These are phyloP conservation scores for Spisula solida DNA, from an alignment of 2,888 invertebrate species.

Conservation along the genomic window DNA sequence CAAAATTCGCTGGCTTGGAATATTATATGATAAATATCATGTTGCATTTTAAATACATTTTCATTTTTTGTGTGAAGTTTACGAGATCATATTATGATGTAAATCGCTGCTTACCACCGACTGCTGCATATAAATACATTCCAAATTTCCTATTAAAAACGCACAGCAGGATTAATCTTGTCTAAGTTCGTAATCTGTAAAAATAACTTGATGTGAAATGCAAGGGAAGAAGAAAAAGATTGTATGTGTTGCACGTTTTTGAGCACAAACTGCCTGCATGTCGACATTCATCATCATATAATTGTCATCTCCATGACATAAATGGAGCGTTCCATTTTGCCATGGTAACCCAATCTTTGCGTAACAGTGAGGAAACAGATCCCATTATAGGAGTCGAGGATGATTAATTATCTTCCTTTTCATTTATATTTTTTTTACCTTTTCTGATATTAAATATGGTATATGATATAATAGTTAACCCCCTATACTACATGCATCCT, in stretches of 20 bases:
- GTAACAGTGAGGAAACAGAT: background rate
- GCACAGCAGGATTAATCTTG: background rate
- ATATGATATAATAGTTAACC: too few species aligned
- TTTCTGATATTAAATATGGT: background rate
- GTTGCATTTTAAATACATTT: background rate
- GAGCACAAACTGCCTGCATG: background rate
- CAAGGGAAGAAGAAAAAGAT: background rate
- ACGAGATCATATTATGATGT: background rate
- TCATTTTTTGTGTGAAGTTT: background rate
- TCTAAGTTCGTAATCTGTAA: background rate
- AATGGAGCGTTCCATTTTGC: background rate
- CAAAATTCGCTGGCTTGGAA: background rate
- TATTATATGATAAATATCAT: background rate
- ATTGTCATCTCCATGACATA: conserved; percentile 3
- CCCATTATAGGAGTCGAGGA: background rate
- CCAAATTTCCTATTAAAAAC: background rate
- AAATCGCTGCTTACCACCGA: background rate
- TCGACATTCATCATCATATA: background rate
- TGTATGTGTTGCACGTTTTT: background rate
- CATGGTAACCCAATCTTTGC: background rate
- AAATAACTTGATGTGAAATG: background rate
- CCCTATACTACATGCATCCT: too few species aligned
- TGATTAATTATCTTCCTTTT: background rate
- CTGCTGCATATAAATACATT: background rate
- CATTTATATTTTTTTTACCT: background rate